These are phyloP conservation scores for Euzetes globulus DNA, from an alignment of 2,888 invertebrate species.

Conservation along the genomic window DNA sequence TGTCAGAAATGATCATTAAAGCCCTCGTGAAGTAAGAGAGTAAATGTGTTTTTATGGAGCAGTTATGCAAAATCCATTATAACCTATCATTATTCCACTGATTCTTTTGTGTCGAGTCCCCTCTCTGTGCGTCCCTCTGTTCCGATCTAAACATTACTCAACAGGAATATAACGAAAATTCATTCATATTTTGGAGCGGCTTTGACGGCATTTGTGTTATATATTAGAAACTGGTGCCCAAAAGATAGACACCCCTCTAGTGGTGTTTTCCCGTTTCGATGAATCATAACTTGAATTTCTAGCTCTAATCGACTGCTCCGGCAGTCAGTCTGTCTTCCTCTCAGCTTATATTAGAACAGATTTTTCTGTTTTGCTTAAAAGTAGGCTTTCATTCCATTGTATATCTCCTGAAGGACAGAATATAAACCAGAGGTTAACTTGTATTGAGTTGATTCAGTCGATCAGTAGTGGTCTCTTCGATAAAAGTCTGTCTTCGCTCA, in stretches of 20 bases:
- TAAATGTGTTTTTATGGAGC: slow-evolving; percentile 10
- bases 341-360: neutral
- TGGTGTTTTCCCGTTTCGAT: slow-evolving; percentile 26
- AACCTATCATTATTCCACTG: neutral
- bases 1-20: slow-evolving; percentile 12
- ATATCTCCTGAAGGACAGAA: neutral
- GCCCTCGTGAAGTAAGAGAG: neutral
- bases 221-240: neutral
- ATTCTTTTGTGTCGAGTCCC: neutral
- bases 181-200: slow-evolving; percentile 12
- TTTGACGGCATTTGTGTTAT: slow-evolving; percentile 12
- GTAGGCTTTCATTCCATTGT: neutral
- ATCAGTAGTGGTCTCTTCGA: neutral
- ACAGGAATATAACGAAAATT: neutral
- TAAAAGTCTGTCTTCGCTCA: neutral
- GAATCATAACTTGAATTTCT: slow-evolving; percentile 25
- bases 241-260: slow-evolving; percentile 12
- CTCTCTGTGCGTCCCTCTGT: neutral
- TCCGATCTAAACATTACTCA: neutral
- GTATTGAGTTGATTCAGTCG: neutral
- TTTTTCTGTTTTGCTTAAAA: neutral
- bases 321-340: slow-evolving; percentile 28
- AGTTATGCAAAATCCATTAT: slow-evolving; percentile 29
- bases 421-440: neutral
- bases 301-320: neutral